phyloP scores from a whole-genome alignment of 2,888 invertebrate genomes.

The Globia sparganii region DNA sequence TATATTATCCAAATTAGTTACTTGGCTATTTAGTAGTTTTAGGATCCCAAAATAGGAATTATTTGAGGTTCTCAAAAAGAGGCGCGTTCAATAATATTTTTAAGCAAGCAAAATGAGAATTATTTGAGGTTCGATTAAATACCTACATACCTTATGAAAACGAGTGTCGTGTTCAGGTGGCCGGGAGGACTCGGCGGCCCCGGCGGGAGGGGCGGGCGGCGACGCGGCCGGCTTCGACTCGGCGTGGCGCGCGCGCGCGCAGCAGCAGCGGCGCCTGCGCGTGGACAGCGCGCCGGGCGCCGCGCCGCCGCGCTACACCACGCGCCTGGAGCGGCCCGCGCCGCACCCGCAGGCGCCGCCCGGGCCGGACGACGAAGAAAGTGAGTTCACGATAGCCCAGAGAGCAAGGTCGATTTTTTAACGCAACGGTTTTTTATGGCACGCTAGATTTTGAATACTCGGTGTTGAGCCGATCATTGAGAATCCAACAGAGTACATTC shows the following conservation, averaged over 20 bases:
- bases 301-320: constrained; percentile 78
- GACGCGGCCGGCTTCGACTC: constrained; percentile 80
- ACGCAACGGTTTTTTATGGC: neutral
- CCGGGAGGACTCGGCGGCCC: neutral
- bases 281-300: constrained; percentile 81
- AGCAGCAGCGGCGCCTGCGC: constrained; percentile 75
- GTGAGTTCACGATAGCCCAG: constrained; percentile 23
- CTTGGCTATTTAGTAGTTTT: neutral
- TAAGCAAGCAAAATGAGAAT: neutral
- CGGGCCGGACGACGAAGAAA: constrained; percentile 56
- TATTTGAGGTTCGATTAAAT: neutral
- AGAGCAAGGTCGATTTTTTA: neutral
- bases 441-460: neutral
- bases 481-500: neutral
- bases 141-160: neutral
- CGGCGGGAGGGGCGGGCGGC: constrained; percentile 59
- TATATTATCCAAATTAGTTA: neutral
- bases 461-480: neutral
- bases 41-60: neutral
- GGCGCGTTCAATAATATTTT: neutral
- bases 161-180: constrained; percentile 14
- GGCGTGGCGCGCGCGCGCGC: constrained; percentile 75
- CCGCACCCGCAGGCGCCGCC: constrained; percentile 56
- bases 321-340: constrained; percentile 76
- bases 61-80: neutral